These are phyloP conservation scores for Epistrophella euchroma DNA, from an alignment of 2,888 invertebrate genomes.

Conservation along the genomic window DNA sequence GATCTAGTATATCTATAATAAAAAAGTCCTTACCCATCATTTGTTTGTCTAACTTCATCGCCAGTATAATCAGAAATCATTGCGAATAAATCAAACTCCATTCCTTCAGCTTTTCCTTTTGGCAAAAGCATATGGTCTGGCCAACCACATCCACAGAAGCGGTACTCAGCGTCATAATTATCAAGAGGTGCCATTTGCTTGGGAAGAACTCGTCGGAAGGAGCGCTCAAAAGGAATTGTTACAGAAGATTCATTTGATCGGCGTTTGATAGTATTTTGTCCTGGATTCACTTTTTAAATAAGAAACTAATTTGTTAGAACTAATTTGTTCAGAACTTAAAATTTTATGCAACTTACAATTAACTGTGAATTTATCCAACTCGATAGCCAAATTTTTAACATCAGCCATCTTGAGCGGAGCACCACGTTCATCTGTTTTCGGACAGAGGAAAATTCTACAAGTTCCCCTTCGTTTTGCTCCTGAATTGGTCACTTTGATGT, in stretches of 20 bases:
- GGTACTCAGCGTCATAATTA: constrained; percentile 47
- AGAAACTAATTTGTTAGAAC: neutral
- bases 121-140: constrained; percentile 92
- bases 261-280: constrained; percentile 88
- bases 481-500: constrained; percentile 86
- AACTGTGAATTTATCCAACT: constrained; percentile 88
- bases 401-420: constrained; percentile 85
- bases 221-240: constrained; percentile 92
- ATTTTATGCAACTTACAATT: constrained; percentile 75
- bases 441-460: constrained; percentile 88
- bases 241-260: constrained; percentile 89
- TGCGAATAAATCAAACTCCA: constrained; percentile 88
- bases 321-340: no score
- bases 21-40: constrained; percentile 39
- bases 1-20: neutral
- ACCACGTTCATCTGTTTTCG: constrained; percentile 88
- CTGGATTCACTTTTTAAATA: constrained; percentile 86
- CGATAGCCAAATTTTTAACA: constrained; percentile 87
- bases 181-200: constrained; percentile 11
- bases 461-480: constrained; percentile 85
- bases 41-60: constrained; percentile 82
- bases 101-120: constrained; percentile 88
- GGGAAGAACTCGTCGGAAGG: constrained; percentile 82
- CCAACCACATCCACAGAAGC: constrained; percentile 95
- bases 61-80: constrained; percentile 90